Base-by-base conservation (phyloP, 2,888 invertebrate genomes). In the Yponomeuta cagnagella region DNA sequence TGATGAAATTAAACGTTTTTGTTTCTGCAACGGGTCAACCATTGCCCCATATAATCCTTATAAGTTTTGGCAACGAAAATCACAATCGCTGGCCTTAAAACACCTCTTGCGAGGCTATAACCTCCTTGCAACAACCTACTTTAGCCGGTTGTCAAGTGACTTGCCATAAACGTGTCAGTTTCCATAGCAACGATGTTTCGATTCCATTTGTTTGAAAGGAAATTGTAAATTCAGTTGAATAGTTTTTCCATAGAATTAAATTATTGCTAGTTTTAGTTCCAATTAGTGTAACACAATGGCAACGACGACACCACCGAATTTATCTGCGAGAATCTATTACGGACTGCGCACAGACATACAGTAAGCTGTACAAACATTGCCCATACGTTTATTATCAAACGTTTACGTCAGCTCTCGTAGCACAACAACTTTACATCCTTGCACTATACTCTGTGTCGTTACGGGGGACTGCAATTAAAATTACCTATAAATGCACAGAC, bases 281-380 rank as follows among this genome's bases (percentile, higher is more conserved):
- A 30, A 5, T 67, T 12, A 68, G 48, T 68, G 23, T 68, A 2
- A 48, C 15, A n/a, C 10, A 33, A 89, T 90, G 90, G 81, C 87
- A 31, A 73, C 75, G 23, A 75, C 78, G n/a, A 82, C 91, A 71
- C 84, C 85, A 72, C 93, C 94, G 31, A 85, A 90, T 76, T 84
- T 95, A 73, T 92, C 94, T 73, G 94, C 95, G 1, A 89, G 93
- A 71, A 86, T 94, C 75, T 93, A 95, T 77, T 94, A 94, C 75
- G 96, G 96, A 4, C 84, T 96, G 33, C 92, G 93, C 71, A 95
- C 95, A 23, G 93, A 94, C 74, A 93, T 93, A 76, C 83, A 88
- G 93, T 93, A 80, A 90, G 90, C 86, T 52, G 9, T 64, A 71
- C 58, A 52, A 52, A 52, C 52, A 52, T 52, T 58, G 15, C 52